Conservation (phyloP, 2,797 vertebrate species). For the Pseudomugil tenellus region DNA sequence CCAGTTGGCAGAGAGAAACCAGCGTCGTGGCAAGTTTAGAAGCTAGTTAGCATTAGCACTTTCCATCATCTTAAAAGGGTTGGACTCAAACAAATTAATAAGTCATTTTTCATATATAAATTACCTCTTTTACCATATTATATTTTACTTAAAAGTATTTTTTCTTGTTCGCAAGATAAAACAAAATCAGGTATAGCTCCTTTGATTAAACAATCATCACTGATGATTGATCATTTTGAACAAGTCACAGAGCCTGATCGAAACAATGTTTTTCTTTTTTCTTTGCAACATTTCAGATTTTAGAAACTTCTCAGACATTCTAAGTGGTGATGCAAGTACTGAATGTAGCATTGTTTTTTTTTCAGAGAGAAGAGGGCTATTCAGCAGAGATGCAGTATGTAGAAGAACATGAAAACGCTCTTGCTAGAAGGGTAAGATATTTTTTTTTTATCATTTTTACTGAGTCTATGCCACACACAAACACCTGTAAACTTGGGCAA, state of each 20-base stretch:
- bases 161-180: too few species aligned
- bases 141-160: too few species aligned
- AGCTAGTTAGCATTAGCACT: too few species aligned
- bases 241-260: constrained; percentile 34
- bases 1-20: too few species aligned
- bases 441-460: constrained; percentile 11
- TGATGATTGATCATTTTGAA: constrained; percentile 43
- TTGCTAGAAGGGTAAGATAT: constrained; percentile 84
- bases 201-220: constrained; percentile 44
- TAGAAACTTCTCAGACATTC: not conserved
- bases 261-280: constrained; percentile 49
- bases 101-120: too few species aligned
- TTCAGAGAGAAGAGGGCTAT: constrained; percentile 85
- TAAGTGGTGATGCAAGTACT: constrained; percentile 2
- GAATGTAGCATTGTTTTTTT: constrained; percentile 12
- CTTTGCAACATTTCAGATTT: constrained; percentile 31
- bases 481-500: constrained; percentile 7
- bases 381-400: constrained; percentile 87
- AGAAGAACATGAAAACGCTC: constrained; percentile 88
- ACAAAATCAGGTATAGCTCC: too few species aligned
- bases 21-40: too few species aligned
- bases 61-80: too few species aligned
- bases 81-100: too few species aligned
- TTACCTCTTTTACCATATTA: too few species aligned
- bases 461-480: constrained; percentile 18